Evolutionary conservation across 2,113 vertebrate genomes (phyloP).

Genomic region (Rhinogobius similis): DNA sequence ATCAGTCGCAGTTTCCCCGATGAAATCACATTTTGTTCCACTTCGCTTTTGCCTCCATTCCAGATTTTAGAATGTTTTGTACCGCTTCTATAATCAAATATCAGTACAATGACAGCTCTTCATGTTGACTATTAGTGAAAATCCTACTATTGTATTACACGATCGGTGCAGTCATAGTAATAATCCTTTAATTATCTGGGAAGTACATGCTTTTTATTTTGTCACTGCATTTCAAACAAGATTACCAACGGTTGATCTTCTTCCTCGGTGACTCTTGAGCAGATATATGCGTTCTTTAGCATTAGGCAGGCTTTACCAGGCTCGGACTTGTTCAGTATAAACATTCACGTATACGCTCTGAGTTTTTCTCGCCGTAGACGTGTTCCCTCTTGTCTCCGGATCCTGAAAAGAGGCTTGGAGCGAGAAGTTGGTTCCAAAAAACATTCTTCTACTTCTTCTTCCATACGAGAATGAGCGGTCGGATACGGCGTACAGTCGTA

Average conservation of each 20-base stretch:
- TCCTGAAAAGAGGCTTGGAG: conserved; percentile 54
- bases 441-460: conserved; percentile 67
- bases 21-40: no score
- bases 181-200: neutral
- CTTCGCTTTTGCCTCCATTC: no score
- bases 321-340: conserved; percentile 55
- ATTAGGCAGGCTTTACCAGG: conserved; percentile 43
- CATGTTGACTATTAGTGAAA: no score
- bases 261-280: neutral
- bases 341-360: conserved; percentile 21
- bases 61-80: no score
- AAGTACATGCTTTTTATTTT: neutral
- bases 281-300: conserved; percentile 5
- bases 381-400: conserved; percentile 67
- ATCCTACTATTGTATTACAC: neutral
- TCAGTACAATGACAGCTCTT: neutral
- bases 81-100: neutral
- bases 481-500: conserved; percentile 62
- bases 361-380: conserved; percentile 47
- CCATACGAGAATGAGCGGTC: conserved; percentile 61
- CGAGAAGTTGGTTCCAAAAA: conserved; percentile 49
- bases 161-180: neutral
- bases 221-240: neutral
- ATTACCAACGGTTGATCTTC: neutral
- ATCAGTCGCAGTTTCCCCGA: no score